Base-by-base conservation (phyloP, 2,113 vertebrate genomes). In the Bujurquina vittata region DNA sequence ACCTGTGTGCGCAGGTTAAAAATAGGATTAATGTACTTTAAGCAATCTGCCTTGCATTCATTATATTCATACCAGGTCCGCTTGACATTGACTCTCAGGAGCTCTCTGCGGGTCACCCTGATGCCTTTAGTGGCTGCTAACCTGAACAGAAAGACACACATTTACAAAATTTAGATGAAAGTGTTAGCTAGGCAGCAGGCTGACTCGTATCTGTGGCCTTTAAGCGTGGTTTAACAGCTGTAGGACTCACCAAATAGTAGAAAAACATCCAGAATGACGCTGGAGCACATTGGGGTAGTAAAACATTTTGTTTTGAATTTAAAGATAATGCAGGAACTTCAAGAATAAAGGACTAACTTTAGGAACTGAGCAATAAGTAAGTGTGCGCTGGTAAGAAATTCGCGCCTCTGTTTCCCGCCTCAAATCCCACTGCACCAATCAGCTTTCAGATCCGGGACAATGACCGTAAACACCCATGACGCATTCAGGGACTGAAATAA, bases 251-350 rank as follows among this genome's bases (percentile, higher is more conserved):
- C 96, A 97, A 62, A 97, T 93, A 22, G 96, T 97, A 20, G 96
- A 91, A 73, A 97, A 97, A 89, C 96, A 96, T 76, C 96, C 96
- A 0, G 94, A 93, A 49, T 96, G 96, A 17, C 95, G 95, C 37
- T 96, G 96, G 60, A 97, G 94, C n/a, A 97, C 96, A 3, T 87
- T 94, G 40, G 96, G 96, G 17, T 97, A 97, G 77, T 97, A 97
- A 93, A 97, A 97, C 97, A 97, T 97, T 61, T 86, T 49, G 14
- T 58, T 88, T 69, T 52, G 11, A 2, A 0, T 26, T 4, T 72
- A 1, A 22, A 14, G 4, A 12, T 23, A 12, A 3, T 54, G 3
- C n/a, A 40, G 1, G 9, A 1, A 59, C 3, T 8, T 20, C 3
- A 10, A 18, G 11, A 0, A 4, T 65, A 79, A 20, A 1, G 3